Evolutionary conservation across 2,888 invertebrate species (phyloP).

Genomic region (Diachrysia chrysitis): DNA sequence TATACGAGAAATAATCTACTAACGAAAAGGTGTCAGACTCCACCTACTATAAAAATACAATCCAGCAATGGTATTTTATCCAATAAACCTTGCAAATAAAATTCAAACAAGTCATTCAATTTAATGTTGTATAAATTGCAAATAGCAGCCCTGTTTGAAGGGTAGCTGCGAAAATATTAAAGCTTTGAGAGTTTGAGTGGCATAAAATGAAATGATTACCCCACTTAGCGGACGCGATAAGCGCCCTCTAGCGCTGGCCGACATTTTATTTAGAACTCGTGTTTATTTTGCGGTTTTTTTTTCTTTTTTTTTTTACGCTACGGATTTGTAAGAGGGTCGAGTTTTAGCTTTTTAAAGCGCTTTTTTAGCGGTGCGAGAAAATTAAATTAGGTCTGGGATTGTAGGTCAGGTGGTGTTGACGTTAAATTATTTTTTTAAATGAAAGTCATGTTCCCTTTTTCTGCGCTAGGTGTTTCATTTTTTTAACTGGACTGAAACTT

Average conservation of each 20-base stretch:
- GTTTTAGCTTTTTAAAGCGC: constrained; percentile 12
- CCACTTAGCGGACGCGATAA: constrained; percentile 67
- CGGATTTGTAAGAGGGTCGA: constrained; percentile 7
- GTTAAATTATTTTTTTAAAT: neutral
- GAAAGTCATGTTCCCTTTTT: too few relatives aligned
- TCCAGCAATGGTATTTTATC: neutral
- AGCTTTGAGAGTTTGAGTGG: constrained; percentile 61
- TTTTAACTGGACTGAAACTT: too few relatives aligned
- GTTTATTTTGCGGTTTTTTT: constrained; percentile 31
- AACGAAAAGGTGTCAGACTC: neutral
- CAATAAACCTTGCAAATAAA: neutral
- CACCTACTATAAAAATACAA: neutral
- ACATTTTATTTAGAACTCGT: constrained; percentile 53
- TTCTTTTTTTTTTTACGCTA: constrained; percentile 20
- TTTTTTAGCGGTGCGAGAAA: neutral
- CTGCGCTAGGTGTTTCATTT: too few relatives aligned
- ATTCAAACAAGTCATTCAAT: neutral
- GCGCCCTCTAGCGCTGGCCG: constrained; percentile 46
- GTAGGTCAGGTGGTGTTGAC: neutral
- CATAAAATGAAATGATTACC: constrained; percentile 71
- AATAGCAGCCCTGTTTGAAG: constrained; percentile 51
- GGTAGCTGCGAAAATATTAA: constrained; percentile 66
- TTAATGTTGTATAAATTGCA: constrained; percentile 9
- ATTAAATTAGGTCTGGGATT: neutral
- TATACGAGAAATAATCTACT: too few relatives aligned